A percentile compares a stretch with the other conserved stretches of the same genome.
Conservation (phyloP, 2,797 vertebrate species). For the Phoebastria nigripes region DNA sequence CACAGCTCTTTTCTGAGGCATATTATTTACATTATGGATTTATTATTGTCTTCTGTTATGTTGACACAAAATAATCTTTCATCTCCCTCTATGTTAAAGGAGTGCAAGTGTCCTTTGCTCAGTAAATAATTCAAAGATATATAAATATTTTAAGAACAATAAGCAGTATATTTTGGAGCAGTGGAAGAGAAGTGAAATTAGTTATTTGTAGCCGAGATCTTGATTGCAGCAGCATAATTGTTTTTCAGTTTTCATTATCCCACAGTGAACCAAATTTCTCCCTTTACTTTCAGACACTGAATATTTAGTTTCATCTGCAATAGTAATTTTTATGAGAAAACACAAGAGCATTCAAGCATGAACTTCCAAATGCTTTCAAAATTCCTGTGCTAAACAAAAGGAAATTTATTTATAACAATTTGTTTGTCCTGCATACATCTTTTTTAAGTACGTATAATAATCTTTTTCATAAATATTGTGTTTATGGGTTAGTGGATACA, state of each 20-base stretch:
- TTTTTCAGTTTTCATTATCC: conserved; percentile 71
- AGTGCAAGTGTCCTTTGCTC: conserved; percentile 55
- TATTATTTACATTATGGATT: conserved; percentile 73
- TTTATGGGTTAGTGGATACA: neutral
- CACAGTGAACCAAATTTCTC: conserved; percentile 41
- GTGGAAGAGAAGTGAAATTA: conserved; percentile 77
- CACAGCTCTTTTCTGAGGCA: conserved; percentile 10
- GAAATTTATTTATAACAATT: conserved; percentile 33
- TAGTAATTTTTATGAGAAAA: conserved; percentile 57
- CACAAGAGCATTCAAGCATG: conserved; percentile 29
- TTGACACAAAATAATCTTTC: conserved; percentile 73
- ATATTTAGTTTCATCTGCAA: conserved; percentile 62
- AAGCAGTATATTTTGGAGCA: conserved; percentile 79
- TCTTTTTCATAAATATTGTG: conserved; percentile 9
- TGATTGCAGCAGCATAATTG: conserved; percentile 73
- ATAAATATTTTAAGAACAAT: conserved; percentile 86
- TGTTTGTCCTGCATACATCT: neutral
- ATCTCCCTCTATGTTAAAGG: conserved; percentile 67
- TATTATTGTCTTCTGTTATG: conserved; percentile 70
- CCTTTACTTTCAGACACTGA: conserved; percentile 46
- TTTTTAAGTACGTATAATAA: neutral
- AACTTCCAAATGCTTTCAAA: conserved; percentile 39
- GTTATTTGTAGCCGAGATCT: conserved; percentile 77
- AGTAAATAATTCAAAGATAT: conserved; percentile 75
- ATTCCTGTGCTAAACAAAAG: conserved; percentile 8